Evolutionary conservation across 2,888 invertebrate species (phyloP).

Genomic region (Odontomyia ornata): DNA sequence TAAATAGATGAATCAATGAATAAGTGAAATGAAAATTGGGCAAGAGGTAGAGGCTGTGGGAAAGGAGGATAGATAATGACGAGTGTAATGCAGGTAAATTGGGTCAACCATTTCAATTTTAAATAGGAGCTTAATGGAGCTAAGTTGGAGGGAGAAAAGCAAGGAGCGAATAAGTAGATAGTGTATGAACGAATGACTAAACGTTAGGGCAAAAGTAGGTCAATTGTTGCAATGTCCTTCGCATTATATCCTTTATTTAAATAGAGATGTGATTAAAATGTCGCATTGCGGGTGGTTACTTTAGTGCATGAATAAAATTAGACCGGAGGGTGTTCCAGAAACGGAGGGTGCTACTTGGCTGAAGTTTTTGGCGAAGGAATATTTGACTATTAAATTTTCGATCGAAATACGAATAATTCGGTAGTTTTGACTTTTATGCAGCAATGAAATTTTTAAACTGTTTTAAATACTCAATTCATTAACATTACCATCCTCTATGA

Average conservation of each 20-base stretch:
- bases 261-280: neutral
- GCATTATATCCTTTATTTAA: neutral
- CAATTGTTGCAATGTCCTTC: constrained; percentile 8
- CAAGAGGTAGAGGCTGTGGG: neutral
- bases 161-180: too few species aligned
- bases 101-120: constrained; percentile 4
- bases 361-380: too few species aligned
- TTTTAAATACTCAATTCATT: too few species aligned
- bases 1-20: constrained; percentile 10
- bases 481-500: too few species aligned
- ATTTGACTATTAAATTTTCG: too few species aligned
- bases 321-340: too few species aligned
- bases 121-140: neutral
- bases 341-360: too few species aligned
- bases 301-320: too few species aligned
- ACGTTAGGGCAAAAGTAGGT: neutral
- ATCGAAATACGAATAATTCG: too few species aligned
- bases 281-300: constrained; percentile 17
- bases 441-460: too few species aligned
- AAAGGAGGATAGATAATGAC: neutral
- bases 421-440: too few species aligned
- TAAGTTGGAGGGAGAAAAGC: neutral
- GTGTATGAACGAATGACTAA: too few species aligned
- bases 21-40: neutral
- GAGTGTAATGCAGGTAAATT: neutral